phyloP scores from a whole-genome alignment of 2,888 invertebrate genomes.

The Parascotia fuliginaria region DNA sequence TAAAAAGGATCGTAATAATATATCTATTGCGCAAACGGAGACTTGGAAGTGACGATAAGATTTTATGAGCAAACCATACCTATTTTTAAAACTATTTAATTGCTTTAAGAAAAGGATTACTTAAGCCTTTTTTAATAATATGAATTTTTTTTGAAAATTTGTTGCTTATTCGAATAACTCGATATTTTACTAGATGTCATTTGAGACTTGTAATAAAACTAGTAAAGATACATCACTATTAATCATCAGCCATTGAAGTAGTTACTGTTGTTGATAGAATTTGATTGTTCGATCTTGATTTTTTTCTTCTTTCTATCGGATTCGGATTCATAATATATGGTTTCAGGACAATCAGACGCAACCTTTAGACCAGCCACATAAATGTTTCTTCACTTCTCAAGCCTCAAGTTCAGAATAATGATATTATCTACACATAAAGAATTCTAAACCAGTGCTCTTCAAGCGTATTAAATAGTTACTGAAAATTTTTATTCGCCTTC shows the following conservation, averaged over 20 bases:
- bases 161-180: too few species aligned
- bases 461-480: constrained; percentile 31
- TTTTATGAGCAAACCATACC: too few species aligned
- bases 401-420: constrained; percentile 4
- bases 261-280: constrained; percentile 29
- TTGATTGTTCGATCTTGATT: constrained; percentile 26
- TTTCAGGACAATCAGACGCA: neutral
- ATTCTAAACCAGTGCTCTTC: constrained; percentile 43
- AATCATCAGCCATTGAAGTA: constrained; percentile 35
- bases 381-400: neutral
- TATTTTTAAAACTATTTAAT: too few species aligned
- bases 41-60: too few species aligned
- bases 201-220: too few species aligned
- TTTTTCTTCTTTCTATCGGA: constrained; percentile 8
- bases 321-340: too few species aligned
- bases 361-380: neutral
- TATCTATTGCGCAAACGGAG: too few species aligned
- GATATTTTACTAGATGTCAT: too few species aligned
- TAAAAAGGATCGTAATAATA: too few species aligned
- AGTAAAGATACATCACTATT: neutral
- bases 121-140: too few species aligned
- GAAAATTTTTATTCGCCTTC: constrained; percentile 54
- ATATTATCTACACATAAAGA: constrained; percentile 12
- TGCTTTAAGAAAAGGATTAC: too few species aligned
- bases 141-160: too few species aligned